Conservation (phyloP, 1,140 invertebrate species). For the Caligus rogercresseyi region DNA sequence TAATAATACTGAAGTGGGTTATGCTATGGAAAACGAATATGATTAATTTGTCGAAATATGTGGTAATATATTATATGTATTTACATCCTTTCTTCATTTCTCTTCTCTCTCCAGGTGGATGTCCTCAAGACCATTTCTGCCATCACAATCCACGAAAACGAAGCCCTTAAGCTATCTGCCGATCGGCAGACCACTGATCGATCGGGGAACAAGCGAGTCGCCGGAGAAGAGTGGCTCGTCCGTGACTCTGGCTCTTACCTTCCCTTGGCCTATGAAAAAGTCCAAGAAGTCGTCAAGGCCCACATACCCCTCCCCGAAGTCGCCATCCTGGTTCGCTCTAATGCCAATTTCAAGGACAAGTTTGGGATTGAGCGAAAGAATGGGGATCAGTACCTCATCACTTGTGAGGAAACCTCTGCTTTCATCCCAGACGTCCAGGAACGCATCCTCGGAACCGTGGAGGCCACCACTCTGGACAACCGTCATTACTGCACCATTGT, state of each 20-base stretch:
- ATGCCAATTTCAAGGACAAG: constrained; percentile 34
- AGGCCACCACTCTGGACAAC: constrained; percentile 33
- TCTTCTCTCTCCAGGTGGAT: too few species aligned
- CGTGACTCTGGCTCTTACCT: constrained; percentile 35
- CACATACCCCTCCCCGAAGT: constrained; percentile 26
- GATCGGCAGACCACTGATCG: constrained; percentile 32
- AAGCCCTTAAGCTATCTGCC: constrained; percentile 33
- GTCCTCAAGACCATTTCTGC: constrained; percentile 31
- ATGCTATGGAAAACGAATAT: too few species aligned
- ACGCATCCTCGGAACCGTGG: constrained; percentile 32
- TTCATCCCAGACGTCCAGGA: constrained; percentile 38
- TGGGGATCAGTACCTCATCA: constrained; percentile 38
- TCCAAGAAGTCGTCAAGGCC: constrained; percentile 29
- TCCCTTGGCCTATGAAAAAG: constrained; percentile 36
- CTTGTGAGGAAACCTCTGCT: constrained; percentile 31
- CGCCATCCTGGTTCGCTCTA: constrained; percentile 33
- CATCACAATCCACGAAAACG: constrained; percentile 32
- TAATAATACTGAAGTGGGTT: too few species aligned
- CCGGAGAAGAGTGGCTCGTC: constrained; percentile 36
- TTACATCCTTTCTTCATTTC: constrained; percentile 35
- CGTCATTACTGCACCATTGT: constrained; percentile 35
- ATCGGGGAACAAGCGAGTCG: constrained; percentile 30
- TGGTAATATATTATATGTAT: too few species aligned
- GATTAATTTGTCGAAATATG: too few species aligned
- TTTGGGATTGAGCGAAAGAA: constrained; percentile 32